Percentiles rank a stretch among this genome's conserved stretches.
Conservation (phyloP, 2,797 vertebrate genomes). For the Coccyzus lansbergi region DNA sequence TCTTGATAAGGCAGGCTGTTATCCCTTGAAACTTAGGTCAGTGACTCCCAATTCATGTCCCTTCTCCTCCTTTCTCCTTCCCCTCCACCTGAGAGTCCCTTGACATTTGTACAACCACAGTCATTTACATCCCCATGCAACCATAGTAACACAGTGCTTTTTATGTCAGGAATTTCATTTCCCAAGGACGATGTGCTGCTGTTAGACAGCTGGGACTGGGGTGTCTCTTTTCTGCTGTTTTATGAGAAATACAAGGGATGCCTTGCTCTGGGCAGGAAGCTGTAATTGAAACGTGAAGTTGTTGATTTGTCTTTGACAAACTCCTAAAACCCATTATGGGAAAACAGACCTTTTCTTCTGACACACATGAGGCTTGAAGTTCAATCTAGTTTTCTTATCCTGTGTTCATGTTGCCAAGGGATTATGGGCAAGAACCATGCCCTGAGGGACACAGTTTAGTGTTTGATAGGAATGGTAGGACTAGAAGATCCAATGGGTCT, state of each 20-base stretch:
- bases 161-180: not conserved
- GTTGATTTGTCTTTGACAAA: not conserved
- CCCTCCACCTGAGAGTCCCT: not conserved
- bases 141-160: constrained; percentile 17
- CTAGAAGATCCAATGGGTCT: too few relatives aligned
- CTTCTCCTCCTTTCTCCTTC: not conserved
- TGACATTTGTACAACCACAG: not conserved
- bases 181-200: not conserved
- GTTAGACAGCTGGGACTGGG: not conserved
- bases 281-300: not conserved
- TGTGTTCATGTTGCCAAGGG: not conserved
- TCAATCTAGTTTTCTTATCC: not conserved
- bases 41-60: rapidly evolving
- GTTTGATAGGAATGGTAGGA: too few relatives aligned
- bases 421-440: too few relatives aligned
- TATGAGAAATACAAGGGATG: not conserved
- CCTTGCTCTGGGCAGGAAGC: not conserved
- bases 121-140: not conserved
- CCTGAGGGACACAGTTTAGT: too few relatives aligned
- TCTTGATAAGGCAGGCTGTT: not conserved
- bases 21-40: not conserved
- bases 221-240: not conserved
- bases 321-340: not conserved
- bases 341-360: not conserved
- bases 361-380: not conserved